Evolutionary conservation across 2,797 vertebrate species (phyloP), one percentile per base, ranked within the genome.

Genomic region (Sylvilagus floridanus): DNA sequence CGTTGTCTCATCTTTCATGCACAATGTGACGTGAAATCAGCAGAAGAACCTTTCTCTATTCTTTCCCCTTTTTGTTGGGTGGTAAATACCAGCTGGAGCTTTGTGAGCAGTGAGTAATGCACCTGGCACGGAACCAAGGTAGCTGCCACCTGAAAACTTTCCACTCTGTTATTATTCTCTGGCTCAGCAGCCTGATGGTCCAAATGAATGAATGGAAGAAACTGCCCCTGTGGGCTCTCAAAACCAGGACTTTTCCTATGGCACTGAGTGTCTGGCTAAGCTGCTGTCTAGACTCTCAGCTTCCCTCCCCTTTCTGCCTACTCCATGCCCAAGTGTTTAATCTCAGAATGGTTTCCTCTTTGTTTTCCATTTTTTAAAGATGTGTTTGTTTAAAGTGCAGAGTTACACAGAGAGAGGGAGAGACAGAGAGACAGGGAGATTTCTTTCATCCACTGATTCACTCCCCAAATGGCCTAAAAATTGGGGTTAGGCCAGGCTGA

Each of bases 141-240:
- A 89, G 91, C 60, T 77, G 71, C 93, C 94, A 97, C 96, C 94
- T 96, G 93, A 92, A 96, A 97, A 96, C 92, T 97, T 97, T 97
- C 95, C 96, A 88, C 66, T 94, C 65, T 62, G 50, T 68, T 71
- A 7, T 69, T 79, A 35, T 82, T 65, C 73, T 82, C 69, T 30
- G n/a, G 42, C 60, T 88, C 47, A 14, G 73, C 24, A 85, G 22
- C 79, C 93, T 57, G 50, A 19, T 0, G 47, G 54, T 81, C 75
- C 75, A 63, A 72, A 73, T 4, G 66, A 22, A 73, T 52, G 47
- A 81, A 37, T 12, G 30, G 47, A 93, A 87, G 79, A 76, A 73
- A n/a, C 16, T 4, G 10, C 19, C 47, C 22, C 5, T 9, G 4
- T 30, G 52, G 42, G 3, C 26, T 42, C 28, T 78, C 69, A 14